A percentile compares a stretch with the other conserved stretches of the same genome.
Evolutionary conservation across 1,140 invertebrate genomes (phyloP).

Genomic region (Druon quercuslanigerum): DNA sequence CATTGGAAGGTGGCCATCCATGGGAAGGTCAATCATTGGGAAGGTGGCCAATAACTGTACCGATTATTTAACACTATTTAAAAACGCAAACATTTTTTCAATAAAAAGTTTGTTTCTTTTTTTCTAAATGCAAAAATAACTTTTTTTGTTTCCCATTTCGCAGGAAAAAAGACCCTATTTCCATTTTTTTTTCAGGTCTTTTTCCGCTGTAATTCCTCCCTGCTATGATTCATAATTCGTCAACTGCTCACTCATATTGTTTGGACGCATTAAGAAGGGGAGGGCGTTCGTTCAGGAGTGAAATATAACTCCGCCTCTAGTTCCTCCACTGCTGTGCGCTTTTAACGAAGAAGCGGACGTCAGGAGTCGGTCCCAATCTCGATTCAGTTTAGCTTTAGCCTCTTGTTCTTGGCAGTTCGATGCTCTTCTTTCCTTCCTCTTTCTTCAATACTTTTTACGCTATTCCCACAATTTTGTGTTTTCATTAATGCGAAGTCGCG

Average conservation of each 20-base stretch:
- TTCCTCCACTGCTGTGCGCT: conserved; percentile 10
- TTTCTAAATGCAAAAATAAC: too few species aligned
- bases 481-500: not conserved
- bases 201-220: too few species aligned
- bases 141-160: too few species aligned
- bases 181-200: too few species aligned
- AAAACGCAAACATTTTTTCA: too few species aligned
- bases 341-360: conserved; percentile 18
- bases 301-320: conserved; percentile 55
- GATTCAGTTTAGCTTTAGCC: conserved; percentile 27
- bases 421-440: not conserved
- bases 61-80: too few species aligned
- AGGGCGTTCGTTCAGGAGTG: not conserved
- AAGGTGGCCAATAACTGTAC: too few species aligned
- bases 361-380: conserved; percentile 13
- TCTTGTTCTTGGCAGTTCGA: not conserved
- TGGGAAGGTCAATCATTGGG: too few species aligned
- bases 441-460: not conserved
- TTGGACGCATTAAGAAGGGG: not conserved
- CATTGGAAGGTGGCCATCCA: too few species aligned
- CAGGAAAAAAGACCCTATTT: too few species aligned
- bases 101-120: too few species aligned
- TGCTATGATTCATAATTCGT: too few species aligned
- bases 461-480: not conserved
- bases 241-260: not conserved